Evolutionary conservation across 2,113 vertebrate genomes (phyloP).

Genomic region (Lutjanus erythropterus): DNA sequence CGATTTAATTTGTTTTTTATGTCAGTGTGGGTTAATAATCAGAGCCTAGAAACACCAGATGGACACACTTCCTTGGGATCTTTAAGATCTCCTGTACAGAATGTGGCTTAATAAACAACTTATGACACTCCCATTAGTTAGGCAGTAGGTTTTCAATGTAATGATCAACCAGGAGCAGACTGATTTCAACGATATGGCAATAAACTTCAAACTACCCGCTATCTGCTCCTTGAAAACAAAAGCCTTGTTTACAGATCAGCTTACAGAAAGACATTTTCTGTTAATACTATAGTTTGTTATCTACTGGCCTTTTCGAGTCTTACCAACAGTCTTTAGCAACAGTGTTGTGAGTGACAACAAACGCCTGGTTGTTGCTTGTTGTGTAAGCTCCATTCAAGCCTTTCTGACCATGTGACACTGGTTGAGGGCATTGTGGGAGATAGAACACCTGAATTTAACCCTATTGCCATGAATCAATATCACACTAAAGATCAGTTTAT

Average conservation of each 20-base stretch:
- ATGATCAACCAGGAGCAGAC: constrained; percentile 63
- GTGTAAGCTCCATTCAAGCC: constrained; percentile 54
- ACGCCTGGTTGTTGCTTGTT: constrained; percentile 52
- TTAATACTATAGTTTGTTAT: not conserved
- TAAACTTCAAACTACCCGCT: constrained; percentile 18
- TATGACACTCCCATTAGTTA: constrained; percentile 48
- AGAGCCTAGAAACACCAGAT: not conserved
- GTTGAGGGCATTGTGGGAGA: constrained; percentile 26
- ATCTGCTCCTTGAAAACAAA: constrained; percentile 21
- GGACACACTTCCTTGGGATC: not conserved
- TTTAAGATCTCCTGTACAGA: not conserved
- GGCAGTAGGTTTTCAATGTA: constrained; percentile 29
- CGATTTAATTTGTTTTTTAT: not conserved
- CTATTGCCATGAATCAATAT: not conserved
- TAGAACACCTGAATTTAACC: not conserved
- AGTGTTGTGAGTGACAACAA: constrained; percentile 74
- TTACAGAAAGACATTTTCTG: not conserved
- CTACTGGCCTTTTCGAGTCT: not conserved
- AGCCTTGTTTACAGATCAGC: too few species aligned
- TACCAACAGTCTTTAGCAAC: not conserved
- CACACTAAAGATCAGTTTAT: too few species aligned
- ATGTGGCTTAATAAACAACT: constrained; percentile 67
- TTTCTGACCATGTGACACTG: constrained; percentile 30
- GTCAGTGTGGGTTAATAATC: not conserved
- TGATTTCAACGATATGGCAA: constrained; percentile 7